These are phyloP conservation scores for Oreohelix idahoensis DNA, from an alignment of 1,140 invertebrate genomes.

Conservation along the genomic window DNA sequence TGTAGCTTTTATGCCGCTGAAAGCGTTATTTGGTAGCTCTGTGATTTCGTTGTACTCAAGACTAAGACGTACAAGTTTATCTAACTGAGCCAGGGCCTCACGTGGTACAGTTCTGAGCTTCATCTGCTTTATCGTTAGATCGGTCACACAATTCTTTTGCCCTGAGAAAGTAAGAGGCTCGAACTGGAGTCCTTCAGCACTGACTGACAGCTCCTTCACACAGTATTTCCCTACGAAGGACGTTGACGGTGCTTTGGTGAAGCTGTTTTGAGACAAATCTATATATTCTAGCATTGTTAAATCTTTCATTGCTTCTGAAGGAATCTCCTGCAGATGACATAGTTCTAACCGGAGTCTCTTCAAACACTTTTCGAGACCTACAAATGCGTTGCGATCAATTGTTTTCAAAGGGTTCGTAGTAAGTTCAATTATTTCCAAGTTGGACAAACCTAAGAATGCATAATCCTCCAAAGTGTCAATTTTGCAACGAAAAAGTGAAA, in stretches of 20 bases:
- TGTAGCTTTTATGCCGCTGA: conserved; percentile 25
- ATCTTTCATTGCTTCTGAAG: conserved; percentile 8
- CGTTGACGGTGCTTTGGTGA: not conserved
- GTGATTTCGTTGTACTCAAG: conserved; percentile 29
- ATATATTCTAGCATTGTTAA: conserved; percentile 23
- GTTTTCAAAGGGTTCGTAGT: not conserved
- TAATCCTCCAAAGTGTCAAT: conserved; percentile 9
- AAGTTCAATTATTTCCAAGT: conserved; percentile 20
- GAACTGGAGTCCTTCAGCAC: not conserved
- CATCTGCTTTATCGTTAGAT: conserved; percentile 31
- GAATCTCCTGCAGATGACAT: conserved; percentile 15
- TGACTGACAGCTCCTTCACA: conserved; percentile 9
- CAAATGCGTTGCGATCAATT: conserved; percentile 7
- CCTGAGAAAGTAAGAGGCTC: conserved; percentile 8
- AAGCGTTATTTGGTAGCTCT: conserved; percentile 10
- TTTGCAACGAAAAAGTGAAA: not conserved
- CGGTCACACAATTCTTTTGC: conserved; percentile 6
- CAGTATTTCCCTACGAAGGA: conserved; percentile 19
- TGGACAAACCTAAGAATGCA: not conserved
- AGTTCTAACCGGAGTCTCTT: not conserved
- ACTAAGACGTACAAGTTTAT: not conserved
- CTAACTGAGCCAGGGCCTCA: conserved; percentile 4
- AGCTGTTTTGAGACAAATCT: conserved; percentile 29
- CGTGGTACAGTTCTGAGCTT: conserved; percentile 1
- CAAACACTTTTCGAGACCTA: conserved; percentile 15